Evolutionary conservation across 2,888 invertebrate species (phyloP).

Genomic region (Salticus scenicus): DNA sequence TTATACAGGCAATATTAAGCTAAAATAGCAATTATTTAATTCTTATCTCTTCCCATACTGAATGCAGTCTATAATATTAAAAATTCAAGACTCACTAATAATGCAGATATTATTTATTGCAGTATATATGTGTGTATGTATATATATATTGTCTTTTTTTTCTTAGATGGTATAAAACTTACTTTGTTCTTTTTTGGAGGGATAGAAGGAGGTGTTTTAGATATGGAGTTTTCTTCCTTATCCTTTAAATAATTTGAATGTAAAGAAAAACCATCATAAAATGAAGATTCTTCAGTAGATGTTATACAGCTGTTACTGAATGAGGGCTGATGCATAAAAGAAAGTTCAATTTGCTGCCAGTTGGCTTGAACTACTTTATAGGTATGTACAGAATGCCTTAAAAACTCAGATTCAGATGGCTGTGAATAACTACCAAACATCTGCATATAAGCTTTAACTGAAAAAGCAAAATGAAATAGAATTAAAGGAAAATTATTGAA

Average conservation of each 20-base stretch:
- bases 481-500: no score
- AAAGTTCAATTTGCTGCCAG: slow-evolving; percentile 75
- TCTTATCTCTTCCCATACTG: no score
- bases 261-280: slow-evolving; percentile 52
- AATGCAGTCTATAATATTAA: no score
- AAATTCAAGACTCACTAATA: no score
- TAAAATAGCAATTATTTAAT: no score
- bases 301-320: slow-evolving; percentile 58
- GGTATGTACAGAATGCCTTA: slow-evolving; percentile 91
- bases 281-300: slow-evolving; percentile 64
- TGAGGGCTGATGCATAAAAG: slow-evolving; percentile 65
- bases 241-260: slow-evolving; percentile 19
- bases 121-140: no score
- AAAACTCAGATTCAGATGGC: slow-evolving; percentile 82
- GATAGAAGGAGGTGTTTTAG: slow-evolving; percentile 71
- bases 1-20: no score
- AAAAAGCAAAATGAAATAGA: not conserved
- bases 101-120: no score
- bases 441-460: slow-evolving; percentile 96
- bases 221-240: slow-evolving; percentile 10
- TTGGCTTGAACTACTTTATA: slow-evolving; percentile 81
- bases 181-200: slow-evolving; percentile 72
- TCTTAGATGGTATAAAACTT: slow-evolving; percentile 26
- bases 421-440: slow-evolving; percentile 94
- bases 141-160: no score